These are phyloP conservation scores for Poeciliopsis gracilis DNA, from an alignment of 2,797 vertebrate species.

Conservation along the genomic window DNA sequence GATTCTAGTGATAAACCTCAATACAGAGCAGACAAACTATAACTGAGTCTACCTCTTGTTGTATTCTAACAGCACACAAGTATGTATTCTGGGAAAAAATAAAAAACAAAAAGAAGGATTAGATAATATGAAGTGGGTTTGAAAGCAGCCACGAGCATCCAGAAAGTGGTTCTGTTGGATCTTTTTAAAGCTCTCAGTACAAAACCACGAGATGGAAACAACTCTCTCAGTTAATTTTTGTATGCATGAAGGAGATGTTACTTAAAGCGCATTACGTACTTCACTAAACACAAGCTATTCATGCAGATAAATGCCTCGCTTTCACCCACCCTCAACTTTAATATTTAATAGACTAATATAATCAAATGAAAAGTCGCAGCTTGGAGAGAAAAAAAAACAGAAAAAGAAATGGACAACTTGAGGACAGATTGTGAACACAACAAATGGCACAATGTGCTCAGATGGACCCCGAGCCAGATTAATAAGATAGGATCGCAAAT, in stretches of 20 bases:
- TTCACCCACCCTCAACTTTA: conserved; percentile 80
- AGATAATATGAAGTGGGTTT: conserved; percentile 33
- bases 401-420: conserved; percentile 58
- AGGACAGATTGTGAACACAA: conserved; percentile 76
- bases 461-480: conserved; percentile 79
- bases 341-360: conserved; percentile 84
- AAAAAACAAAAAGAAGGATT: conserved; percentile 11
- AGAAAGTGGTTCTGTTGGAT: conserved; percentile 40
- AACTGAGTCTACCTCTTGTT: conserved; percentile 5
- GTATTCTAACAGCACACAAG: conserved; percentile 16
- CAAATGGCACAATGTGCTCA: conserved; percentile 76
- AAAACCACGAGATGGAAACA: conserved; percentile 68
- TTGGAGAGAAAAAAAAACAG: conserved; percentile 20
- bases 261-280: conserved; percentile 85
- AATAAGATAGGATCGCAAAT: conserved; percentile 79
- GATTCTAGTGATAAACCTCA: conserved; percentile 9
- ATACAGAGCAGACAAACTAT: conserved; percentile 9
- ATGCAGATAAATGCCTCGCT: conserved; percentile 85
- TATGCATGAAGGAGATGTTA: conserved; percentile 84
- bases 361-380: conserved; percentile 74
- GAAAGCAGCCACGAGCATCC: conserved; percentile 45
- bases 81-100: neutral
- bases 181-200: conserved; percentile 52
- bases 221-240: conserved; percentile 73
- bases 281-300: conserved; percentile 83